Base-by-base conservation (phyloP, 2,888 invertebrate species). In the Leptinotarsa juncta region DNA sequence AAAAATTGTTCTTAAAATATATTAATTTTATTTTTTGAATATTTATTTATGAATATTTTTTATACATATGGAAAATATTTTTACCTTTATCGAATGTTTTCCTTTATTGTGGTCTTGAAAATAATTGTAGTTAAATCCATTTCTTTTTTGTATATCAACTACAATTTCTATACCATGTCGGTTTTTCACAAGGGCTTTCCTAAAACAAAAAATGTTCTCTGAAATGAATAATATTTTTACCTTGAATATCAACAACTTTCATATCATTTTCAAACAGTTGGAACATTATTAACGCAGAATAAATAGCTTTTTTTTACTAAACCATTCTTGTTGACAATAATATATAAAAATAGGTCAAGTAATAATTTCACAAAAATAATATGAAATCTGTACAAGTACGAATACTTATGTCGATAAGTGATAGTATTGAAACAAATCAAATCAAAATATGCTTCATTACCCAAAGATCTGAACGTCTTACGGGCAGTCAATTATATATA, bases 81-180 rank as follows among this genome's bases (percentile, higher is more conserved):
- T 77, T 80, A 84, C 84, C 75, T 81, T 79, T 55, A 81, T 68
- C 16, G 48, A 71, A 70, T 82, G 78, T 72, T 73, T 81, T 65
- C 84, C 84, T 67, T 78, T 78, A 2, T 77, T 78, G 18, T 67
- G 65, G 62, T 78, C 55, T n/a, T 50, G 49, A 5, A 51, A 57
- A 60, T 71, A 76, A 55, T 76, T 75, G 23, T 77, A 78, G 3
- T 12, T 20, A 48, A 69, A 60, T 7, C 77, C 77, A 65, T 77
- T 76, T 42, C 26, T 32, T 16, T 67, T 70, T 48, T 71, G 65
- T n/a, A 79, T 74, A 48, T 70, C 14, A 12, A 82, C 75, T 12
- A 70, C 42, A 20, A 84, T 65, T 42, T 77, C 76, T 15, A 84
- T 74, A 32, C 84, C 84, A 76, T 84, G 77, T 16, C 83, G 77